Percentiles rank a stretch among this genome's conserved stretches.
These are phyloP conservation scores for Indicator indicator DNA, from an alignment of 2,113 vertebrate genomes.

Conservation along the genomic window DNA sequence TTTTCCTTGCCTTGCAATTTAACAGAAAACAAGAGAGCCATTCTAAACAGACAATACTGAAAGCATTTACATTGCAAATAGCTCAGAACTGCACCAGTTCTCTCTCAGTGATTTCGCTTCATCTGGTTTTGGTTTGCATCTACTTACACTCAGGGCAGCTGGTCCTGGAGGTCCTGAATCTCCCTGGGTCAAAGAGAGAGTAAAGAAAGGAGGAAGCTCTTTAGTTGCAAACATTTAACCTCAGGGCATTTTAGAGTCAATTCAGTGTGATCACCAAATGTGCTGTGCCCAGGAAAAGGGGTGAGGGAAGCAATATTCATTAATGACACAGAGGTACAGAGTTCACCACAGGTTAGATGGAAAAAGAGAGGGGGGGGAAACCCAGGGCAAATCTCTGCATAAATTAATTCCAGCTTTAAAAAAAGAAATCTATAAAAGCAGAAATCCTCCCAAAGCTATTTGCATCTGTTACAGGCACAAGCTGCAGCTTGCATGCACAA, in stretches of 20 bases:
- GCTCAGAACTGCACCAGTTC: neutral
- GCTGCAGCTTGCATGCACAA: neutral
- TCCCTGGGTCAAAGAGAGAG: conserved; percentile 71
- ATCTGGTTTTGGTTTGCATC: neutral
- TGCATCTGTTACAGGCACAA: conserved; percentile 2
- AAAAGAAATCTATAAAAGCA: neutral
- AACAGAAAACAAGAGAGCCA: neutral
- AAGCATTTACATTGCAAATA: neutral
- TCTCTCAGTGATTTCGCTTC: neutral
- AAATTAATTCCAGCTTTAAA: conserved; percentile 10
- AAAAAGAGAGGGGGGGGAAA: neutral
- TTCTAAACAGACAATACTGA: neutral
- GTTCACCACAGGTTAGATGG: neutral
- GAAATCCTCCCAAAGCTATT: neutral
- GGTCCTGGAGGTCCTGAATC: conserved; percentile 79
- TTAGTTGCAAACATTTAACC: neutral
- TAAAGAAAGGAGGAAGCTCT: neutral
- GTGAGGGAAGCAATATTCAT: neutral
- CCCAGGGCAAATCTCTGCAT: neutral
- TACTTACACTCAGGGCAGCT: conserved; percentile 76
- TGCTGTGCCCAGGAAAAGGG: neutral
- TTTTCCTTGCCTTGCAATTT: neutral
- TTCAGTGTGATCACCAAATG: neutral
- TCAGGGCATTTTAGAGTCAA: neutral
- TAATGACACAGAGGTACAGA: neutral